Evolutionary conservation across 2,888 invertebrate genomes (phyloP).

Genomic region (Cerceris rybyensis): DNA sequence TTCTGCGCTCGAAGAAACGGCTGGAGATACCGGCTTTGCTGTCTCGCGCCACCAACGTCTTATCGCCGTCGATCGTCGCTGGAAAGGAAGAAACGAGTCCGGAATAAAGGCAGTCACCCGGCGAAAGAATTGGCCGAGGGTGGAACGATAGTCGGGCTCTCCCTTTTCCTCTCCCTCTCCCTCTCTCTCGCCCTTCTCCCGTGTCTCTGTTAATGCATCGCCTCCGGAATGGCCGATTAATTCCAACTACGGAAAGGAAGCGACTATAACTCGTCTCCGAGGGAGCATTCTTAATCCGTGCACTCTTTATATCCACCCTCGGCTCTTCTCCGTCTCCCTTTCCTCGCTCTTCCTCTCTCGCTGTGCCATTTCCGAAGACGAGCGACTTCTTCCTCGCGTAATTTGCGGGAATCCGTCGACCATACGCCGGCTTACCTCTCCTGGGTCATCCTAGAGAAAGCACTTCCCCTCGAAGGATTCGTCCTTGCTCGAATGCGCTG

Average conservation of each 20-base stretch:
- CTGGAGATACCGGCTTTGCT: too few species aligned
- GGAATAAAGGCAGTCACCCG: conserved; percentile 62
- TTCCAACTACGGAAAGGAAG: conserved; percentile 80
- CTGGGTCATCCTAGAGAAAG: too few species aligned
- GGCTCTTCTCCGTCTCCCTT: conserved; percentile 42
- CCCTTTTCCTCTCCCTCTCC: conserved; percentile 4
- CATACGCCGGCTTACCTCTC: too few species aligned
- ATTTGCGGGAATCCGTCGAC: too few species aligned
- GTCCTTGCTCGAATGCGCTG: too few species aligned
- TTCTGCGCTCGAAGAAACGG: too few species aligned
- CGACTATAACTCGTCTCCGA: conserved; percentile 81
- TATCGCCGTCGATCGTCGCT: conserved; percentile 59
- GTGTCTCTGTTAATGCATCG: conserved; percentile 80
- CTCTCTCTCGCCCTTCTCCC: neutral
- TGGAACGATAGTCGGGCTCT: conserved; percentile 64
- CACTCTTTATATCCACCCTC: conserved; percentile 77
- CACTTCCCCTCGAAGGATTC: too few species aligned
- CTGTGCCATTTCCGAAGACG: too few species aligned
- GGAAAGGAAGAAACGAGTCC: conserved; percentile 62
- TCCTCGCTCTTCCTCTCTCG: too few species aligned
- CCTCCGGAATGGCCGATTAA: conserved; percentile 80
- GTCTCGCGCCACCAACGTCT: conserved; percentile 32
- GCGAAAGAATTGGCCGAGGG: conserved; percentile 36
- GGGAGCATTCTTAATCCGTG: conserved; percentile 81
- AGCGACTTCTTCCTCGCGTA: too few species aligned